A percentile compares a stretch with the other conserved stretches of the same genome.
phyloP scores from a whole-genome alignment of 2,797 vertebrate species.

The Enoplosus armatus region DNA sequence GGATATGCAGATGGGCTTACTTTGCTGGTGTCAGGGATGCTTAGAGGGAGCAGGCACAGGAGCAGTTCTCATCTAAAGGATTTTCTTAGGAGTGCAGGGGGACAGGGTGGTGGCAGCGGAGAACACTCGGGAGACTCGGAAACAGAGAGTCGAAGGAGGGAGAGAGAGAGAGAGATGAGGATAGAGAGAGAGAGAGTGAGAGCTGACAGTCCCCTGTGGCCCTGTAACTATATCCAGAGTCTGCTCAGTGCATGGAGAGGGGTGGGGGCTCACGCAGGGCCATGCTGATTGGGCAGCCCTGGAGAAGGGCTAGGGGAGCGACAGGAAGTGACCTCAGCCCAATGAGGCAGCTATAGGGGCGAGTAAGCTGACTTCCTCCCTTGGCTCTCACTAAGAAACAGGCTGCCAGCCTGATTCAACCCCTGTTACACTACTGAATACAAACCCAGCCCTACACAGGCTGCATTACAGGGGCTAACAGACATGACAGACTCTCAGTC shows the following conservation, averaged over 20 bases:
- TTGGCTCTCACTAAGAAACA: conserved; percentile 94
- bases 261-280: conserved; percentile 87
- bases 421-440: conserved; percentile 88
- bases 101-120: conserved; percentile 83
- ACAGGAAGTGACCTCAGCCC: conserved; percentile 97
- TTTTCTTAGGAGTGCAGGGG: conserved; percentile 89
- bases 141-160: conserved; percentile 73
- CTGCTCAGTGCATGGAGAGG: conserved; percentile 89
- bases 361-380: conserved; percentile 95
- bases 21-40: conserved; percentile 97
- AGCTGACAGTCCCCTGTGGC: conserved; percentile 91
- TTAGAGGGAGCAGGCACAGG: conserved; percentile 88
- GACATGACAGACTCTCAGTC: conserved; percentile 34
- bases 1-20: conserved; percentile 99
- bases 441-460: conserved; percentile 89
- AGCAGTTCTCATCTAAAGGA: conserved; percentile 95
- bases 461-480: conserved; percentile 60
- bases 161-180: conserved; percentile 53
- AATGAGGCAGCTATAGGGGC: conserved; percentile 93
- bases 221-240: conserved; percentile 97
- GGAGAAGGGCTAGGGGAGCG: conserved; percentile 92
- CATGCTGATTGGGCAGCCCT: conserved; percentile 93
- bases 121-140: conserved; percentile 79
- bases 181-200: conserved; percentile 55
- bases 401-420: conserved; percentile 91